A percentile compares a stretch with the other conserved stretches of the same genome.
phyloP scores from a whole-genome alignment of 1,140 invertebrate species.

The Rhagoletis zephyria region DNA sequence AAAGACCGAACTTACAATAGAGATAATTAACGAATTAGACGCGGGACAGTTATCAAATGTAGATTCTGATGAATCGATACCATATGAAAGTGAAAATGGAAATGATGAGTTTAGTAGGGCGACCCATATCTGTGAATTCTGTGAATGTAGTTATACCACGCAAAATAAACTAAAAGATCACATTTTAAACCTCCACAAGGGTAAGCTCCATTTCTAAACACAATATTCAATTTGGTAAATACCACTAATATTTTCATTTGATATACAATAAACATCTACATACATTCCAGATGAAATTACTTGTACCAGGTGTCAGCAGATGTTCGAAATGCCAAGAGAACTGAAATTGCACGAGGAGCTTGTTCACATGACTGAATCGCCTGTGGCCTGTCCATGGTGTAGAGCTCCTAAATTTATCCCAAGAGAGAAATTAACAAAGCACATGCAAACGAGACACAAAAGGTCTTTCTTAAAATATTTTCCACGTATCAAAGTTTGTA shows the following conservation, averaged over 20 bases:
- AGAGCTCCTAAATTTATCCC: neutral
- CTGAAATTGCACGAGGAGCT: neutral
- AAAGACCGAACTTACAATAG: neutral
- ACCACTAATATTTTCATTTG: too few species aligned
- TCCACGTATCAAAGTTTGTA: neutral
- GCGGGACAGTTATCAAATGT: too few species aligned
- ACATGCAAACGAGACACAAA: neutral
- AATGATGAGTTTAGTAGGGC: neutral
- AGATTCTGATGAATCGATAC: too few species aligned
- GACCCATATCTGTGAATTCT: neutral
- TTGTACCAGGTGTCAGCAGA: conserved; percentile 10
- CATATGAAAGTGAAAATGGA: too few species aligned
- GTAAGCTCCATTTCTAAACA: neutral
- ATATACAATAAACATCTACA: neutral
- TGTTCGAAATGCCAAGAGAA: neutral
- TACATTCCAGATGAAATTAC: neutral
- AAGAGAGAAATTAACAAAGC: neutral
- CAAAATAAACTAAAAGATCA: conserved; percentile 19
- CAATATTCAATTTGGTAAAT: too few species aligned
- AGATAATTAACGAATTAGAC: neutral
- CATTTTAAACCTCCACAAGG: neutral
- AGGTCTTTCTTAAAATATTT: neutral
- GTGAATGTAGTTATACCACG: neutral
- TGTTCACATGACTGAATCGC: neutral
- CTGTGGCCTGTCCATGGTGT: neutral